These are phyloP conservation scores for Epirrita christyi DNA, from an alignment of 2,888 invertebrate species.

Conservation along the genomic window DNA sequence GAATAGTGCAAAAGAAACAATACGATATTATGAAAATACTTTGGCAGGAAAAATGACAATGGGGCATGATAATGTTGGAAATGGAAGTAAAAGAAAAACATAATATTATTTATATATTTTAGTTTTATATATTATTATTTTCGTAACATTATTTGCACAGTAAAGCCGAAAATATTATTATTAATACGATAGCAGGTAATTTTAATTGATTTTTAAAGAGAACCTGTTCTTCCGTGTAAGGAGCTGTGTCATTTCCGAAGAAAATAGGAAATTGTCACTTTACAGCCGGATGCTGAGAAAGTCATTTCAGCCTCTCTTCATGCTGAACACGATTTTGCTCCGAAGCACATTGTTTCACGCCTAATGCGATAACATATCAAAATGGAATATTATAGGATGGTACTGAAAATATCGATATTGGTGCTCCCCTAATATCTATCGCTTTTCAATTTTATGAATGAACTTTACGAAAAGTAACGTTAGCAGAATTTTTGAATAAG, in stretches of 20 bases:
- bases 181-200: too few relatives aligned
- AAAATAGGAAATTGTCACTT: constrained; percentile 52
- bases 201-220: too few relatives aligned
- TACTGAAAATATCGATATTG: neutral
- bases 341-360: constrained; percentile 9
- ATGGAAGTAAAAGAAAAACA: too few relatives aligned
- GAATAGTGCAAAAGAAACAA: too few relatives aligned
- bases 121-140: too few relatives aligned
- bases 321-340: constrained; percentile 16
- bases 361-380: constrained; percentile 6
- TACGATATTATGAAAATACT: too few relatives aligned
- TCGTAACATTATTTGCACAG: too few relatives aligned
- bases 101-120: too few relatives aligned
- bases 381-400: neutral
- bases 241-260: constrained; percentile 39
- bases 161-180: too few relatives aligned
- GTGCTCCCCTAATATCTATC: neutral
- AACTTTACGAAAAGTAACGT: neutral
- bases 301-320: constrained; percentile 23
- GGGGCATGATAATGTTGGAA: too few relatives aligned
- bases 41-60: too few relatives aligned
- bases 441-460: neutral
- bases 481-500: too few relatives aligned
- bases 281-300: constrained; percentile 45
- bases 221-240: constrained; percentile 4